These are phyloP conservation scores for Clamator glandarius DNA, from an alignment of 2,797 vertebrate genomes.

Conservation along the genomic window DNA sequence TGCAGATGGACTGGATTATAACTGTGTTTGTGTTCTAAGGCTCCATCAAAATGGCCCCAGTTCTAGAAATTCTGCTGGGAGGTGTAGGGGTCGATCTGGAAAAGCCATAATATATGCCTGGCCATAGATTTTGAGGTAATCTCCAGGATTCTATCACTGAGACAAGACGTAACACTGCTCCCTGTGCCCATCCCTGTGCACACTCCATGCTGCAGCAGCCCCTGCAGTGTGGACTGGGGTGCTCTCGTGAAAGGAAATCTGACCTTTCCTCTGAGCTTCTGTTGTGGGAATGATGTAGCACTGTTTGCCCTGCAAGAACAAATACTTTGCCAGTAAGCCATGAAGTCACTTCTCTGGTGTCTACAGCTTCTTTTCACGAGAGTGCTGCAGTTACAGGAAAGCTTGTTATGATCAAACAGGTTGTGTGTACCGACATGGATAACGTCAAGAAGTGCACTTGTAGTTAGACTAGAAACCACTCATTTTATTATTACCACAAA, in stretches of 20 bases:
- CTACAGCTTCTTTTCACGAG: neutral
- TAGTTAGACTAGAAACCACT: neutral
- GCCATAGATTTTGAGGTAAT: neutral
- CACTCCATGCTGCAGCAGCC: accelerated
- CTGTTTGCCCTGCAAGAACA: neutral
- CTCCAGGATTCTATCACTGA: neutral
- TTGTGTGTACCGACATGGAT: neutral
- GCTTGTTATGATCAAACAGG: neutral
- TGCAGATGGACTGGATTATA: neutral
- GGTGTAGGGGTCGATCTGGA: accelerated
- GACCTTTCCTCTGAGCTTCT: neutral
- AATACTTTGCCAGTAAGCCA: neutral
- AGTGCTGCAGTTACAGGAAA: neutral
- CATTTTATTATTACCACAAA: neutral
- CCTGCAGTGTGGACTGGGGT: accelerated
- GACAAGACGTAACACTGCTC: too few species aligned
- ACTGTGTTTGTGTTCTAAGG: neutral
- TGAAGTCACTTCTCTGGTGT: neutral
- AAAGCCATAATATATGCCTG: neutral
- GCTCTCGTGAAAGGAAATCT: neutral
- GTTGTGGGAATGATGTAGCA: neutral
- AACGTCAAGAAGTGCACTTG: accelerated
- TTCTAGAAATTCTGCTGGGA: neutral
- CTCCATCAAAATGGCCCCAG: neutral
- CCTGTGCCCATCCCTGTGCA: neutral